These are phyloP conservation scores for Drosophila orena DNA, from an alignment of 1,140 invertebrate genomes.

Conservation along the genomic window DNA sequence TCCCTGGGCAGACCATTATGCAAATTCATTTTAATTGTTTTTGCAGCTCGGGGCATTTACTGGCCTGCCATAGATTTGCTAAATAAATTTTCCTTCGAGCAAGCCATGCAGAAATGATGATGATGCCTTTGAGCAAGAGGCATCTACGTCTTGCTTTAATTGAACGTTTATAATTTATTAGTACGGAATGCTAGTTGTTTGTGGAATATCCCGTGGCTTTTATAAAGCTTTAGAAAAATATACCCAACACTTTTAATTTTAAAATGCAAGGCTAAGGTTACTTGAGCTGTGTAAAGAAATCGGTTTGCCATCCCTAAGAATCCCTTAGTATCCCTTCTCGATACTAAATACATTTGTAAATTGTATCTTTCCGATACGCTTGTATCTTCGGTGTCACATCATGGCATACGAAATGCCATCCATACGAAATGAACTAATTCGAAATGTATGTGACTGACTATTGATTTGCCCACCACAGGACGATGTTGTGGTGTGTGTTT, in stretches of 20 bases:
- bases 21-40: constrained; percentile 49
- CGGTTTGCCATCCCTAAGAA: not conserved
- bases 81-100: constrained; percentile 8
- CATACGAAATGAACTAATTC: constrained; percentile 51
- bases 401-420: constrained; percentile 33
- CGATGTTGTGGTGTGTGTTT: constrained; percentile 8
- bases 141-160: constrained; percentile 22
- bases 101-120: not conserved
- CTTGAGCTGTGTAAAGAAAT: not conserved
- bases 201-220: not conserved
- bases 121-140: constrained; percentile 27
- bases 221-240: not conserved
- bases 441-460: constrained; percentile 49
- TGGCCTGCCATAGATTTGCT: not conserved
- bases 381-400: constrained; percentile 23
- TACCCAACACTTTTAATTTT: not conserved
- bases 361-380: constrained; percentile 20
- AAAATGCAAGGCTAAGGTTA: not conserved
- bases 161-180: constrained; percentile 21
- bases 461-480: constrained; percentile 39
- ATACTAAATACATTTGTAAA: constrained; percentile 4
- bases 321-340: not conserved
- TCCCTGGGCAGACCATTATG: constrained; percentile 37
- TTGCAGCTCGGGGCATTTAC: constrained; percentile 23
- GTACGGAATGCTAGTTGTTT: not conserved